phyloP scores from a whole-genome alignment of 2,797 vertebrate genomes.

The Cottoperca gobio region DNA sequence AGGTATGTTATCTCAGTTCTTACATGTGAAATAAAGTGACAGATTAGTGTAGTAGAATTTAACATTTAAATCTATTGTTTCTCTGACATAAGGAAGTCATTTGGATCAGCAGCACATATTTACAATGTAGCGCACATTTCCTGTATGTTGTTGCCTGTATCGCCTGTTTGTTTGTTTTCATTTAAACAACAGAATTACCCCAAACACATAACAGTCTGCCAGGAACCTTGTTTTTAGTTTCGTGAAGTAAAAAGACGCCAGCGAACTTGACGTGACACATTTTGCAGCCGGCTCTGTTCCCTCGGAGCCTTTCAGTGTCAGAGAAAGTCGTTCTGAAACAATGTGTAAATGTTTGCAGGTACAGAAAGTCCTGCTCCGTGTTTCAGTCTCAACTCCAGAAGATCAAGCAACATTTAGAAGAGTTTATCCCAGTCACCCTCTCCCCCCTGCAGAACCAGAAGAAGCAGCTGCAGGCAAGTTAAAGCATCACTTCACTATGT shows the following conservation, averaged over 20 bases:
- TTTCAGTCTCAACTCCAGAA: slow-evolving; percentile 81
- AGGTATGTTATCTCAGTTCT: slow-evolving; percentile 57
- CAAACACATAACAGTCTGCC: background rate
- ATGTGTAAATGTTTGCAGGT: slow-evolving; percentile 71
- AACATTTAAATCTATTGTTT: background rate
- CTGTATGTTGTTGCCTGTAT: background rate
- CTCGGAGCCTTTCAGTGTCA: background rate
- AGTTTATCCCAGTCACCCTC: slow-evolving; percentile 52
- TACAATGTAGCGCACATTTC: background rate
- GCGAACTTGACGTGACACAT: background rate
- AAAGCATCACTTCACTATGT: background rate
- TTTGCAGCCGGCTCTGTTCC: background rate
- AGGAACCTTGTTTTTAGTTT: background rate
- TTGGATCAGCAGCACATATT: background rate
- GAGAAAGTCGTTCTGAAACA: background rate
- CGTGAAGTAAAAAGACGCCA: background rate
- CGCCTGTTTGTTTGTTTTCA: background rate
- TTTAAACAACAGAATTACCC: background rate
- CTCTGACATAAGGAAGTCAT: background rate
- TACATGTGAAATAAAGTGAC: background rate
- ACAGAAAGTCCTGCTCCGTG: slow-evolving; percentile 67
- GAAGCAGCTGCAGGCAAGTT: slow-evolving; percentile 45
- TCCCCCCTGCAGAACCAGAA: slow-evolving; percentile 15
- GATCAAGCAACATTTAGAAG: slow-evolving; percentile 72
- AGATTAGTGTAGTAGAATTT: background rate